Percentiles rank a stretch among this genome's conserved stretches.
phyloP scores from a whole-genome alignment of 92 coral and sea anemone species.

The Phenganax stokvisi region DNA sequence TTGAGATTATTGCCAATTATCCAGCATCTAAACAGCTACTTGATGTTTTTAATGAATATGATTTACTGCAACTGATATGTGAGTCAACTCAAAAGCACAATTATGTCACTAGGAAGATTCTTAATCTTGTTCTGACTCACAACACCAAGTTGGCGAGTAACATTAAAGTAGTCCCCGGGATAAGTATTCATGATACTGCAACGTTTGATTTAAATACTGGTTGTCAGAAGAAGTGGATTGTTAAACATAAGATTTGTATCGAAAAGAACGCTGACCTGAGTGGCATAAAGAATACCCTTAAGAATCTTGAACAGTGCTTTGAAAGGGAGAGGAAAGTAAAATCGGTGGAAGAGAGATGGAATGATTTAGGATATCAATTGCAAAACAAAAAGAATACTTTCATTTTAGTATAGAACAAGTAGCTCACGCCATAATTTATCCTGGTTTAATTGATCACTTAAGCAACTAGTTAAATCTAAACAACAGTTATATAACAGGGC shows the following conservation, averaged over 20 bases:
- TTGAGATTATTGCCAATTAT: no score
- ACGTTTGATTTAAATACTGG: conserved; percentile 28
- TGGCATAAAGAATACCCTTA: not conserved
- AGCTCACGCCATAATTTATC: not conserved
- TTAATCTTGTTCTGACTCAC: conserved; percentile 47
- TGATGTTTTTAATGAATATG: not conserved
- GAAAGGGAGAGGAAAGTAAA: not conserved
- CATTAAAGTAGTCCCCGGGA: conserved; percentile 46
- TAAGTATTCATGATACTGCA: conserved; percentile 62
- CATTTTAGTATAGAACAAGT: not conserved
- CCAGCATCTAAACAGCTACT: no score
- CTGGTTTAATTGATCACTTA: not conserved
- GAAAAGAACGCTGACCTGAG: not conserved
- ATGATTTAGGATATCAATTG: not conserved
- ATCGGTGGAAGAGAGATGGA: not conserved
- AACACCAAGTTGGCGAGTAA: conserved; percentile 41
- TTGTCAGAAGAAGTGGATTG: not conserved
- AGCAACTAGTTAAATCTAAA: not conserved
- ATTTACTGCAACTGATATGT: conserved; percentile 28
- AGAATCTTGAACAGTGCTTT: not conserved
- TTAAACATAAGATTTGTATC: not conserved
- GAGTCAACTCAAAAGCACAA: conserved; percentile 43
- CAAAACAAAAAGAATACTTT: not conserved
- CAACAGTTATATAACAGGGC: conserved; percentile 18
- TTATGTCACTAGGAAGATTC: conserved; percentile 30